phyloP scores from a whole-genome alignment of 1,140 invertebrate genomes.

The Pseudomyrmex pallidus region DNA sequence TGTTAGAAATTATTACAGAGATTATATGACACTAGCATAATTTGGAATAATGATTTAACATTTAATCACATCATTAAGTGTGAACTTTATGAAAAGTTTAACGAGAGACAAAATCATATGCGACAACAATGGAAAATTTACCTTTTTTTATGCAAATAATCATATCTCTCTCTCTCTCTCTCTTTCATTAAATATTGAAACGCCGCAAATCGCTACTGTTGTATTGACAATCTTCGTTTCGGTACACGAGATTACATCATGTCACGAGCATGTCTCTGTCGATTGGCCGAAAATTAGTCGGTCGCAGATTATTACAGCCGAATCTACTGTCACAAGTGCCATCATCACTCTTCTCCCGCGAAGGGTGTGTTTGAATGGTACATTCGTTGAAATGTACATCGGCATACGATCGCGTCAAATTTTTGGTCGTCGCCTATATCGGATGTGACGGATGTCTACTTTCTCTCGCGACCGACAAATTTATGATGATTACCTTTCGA shows the following conservation, averaged over 20 bases:
- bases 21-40: conserved; percentile 15
- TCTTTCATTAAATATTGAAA: conserved; percentile 9
- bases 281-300: conserved; percentile 59
- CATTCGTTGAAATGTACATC: conserved; percentile 53
- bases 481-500: conserved; percentile 62
- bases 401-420: conserved; percentile 51
- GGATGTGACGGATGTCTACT: conserved; percentile 43
- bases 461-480: conserved; percentile 54
- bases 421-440: conserved; percentile 48
- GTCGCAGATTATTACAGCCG: conserved; percentile 55
- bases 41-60: conserved; percentile 16
- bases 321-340: conserved; percentile 25
- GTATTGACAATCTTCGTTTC: conserved; percentile 70
- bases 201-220: conserved; percentile 25
- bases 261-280: conserved; percentile 71
- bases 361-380: conserved; percentile 48
- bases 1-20: conserved; percentile 28
- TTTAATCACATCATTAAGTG: conserved; percentile 22
- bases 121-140: background rate
- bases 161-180: background rate
- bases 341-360: conserved; percentile 28
- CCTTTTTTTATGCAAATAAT: conserved; percentile 13
- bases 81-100: background rate
- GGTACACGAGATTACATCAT: conserved; percentile 64
- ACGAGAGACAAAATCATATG: background rate